Percentiles rank a stretch among this genome's conserved stretches.
Conservation (phyloP, 2,888 invertebrate species). For the Apocheima hispidaria region DNA sequence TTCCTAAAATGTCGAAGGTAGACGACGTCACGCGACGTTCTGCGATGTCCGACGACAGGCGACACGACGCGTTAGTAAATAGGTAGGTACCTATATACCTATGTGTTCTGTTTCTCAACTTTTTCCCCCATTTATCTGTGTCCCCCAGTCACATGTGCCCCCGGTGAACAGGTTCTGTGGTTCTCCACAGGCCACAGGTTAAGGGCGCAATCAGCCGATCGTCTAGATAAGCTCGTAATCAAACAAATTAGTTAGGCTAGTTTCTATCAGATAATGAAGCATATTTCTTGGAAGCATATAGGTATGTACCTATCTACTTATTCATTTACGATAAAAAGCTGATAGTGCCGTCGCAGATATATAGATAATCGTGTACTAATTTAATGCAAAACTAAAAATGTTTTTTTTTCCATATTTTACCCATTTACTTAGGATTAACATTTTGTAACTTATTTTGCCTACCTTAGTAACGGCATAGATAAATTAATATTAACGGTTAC, state of each 20-base stretch:
- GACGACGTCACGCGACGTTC: no score
- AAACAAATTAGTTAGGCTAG: constrained; percentile 20
- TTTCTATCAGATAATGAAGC: constrained; percentile 31
- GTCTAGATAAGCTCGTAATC: constrained; percentile 21
- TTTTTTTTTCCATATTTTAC: constrained; percentile 29
- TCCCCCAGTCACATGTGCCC: no score
- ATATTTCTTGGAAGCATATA: constrained; percentile 36
- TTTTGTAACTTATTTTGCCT: no score
- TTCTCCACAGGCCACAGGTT: neutral
- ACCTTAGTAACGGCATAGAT: no score
- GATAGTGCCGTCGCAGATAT: constrained; percentile 29
- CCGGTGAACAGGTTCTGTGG: neutral
- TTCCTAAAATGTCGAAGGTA: no score
- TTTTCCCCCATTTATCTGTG: no score
- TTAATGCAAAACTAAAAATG: neutral
- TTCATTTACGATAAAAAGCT: constrained; percentile 29
- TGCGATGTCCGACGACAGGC: neutral
- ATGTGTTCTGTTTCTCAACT: no score
- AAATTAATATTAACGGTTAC: no score
- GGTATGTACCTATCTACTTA: no score
- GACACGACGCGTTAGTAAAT: no score
- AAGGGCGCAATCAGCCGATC: constrained; percentile 3
- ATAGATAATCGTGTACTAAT: constrained; percentile 38
- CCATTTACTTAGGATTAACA: no score
- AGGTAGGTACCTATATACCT: no score